Evolutionary conservation across 1,140 invertebrate species (phyloP), one percentile per base, ranked within the genome.

Genomic region (Zeugodacus cucurbitae): DNA sequence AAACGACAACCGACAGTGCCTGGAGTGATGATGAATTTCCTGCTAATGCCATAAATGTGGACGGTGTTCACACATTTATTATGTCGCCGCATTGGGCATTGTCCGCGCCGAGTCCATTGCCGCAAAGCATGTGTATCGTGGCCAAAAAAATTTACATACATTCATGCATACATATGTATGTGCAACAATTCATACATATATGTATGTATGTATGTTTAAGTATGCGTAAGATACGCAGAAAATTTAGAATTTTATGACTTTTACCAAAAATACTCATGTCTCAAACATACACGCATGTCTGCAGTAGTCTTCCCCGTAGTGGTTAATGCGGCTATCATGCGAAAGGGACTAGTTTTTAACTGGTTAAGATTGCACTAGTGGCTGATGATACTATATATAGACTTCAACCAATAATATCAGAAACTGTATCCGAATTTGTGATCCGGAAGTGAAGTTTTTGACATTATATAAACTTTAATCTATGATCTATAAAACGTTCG

Each of bases 31-130:
- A 48, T 41, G 74, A 82, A 82, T 82, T 82, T 82, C 41, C 74
- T 82, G 74, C 41, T 82, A 82, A 82, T 82, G 44, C 74, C 74
- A 48, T 82, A 82, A 82, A 82, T 82, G 11, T 82, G 74, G 37
- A 82, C 74, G 44, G 22, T 82, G 74, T 48, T 82, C 41, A 37
- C 74, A 41, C 74, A 82, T 82, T 82, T 82, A 48, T 82, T 82
- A 48, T 82, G 74, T 82, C 41, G 41, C 37, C 34, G 48, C 74
- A 48, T 41, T 82, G 74, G 67, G 5, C 34, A 74, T 17, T 37
- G 67, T 41, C 34, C 67, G 67, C 34, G n/a, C 41, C 32, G 34
- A 37, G 67, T 37, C 67, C 17, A 37, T 17, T 29, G 29, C 4
- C 37, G 22, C 20, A 44, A 78, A 41, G 17, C 37, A 41, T 34